Percentiles rank a stretch among this genome's conserved stretches.
These are phyloP conservation scores for Sericinus montela DNA, from an alignment of 2,888 invertebrate species.

Conservation along the genomic window DNA sequence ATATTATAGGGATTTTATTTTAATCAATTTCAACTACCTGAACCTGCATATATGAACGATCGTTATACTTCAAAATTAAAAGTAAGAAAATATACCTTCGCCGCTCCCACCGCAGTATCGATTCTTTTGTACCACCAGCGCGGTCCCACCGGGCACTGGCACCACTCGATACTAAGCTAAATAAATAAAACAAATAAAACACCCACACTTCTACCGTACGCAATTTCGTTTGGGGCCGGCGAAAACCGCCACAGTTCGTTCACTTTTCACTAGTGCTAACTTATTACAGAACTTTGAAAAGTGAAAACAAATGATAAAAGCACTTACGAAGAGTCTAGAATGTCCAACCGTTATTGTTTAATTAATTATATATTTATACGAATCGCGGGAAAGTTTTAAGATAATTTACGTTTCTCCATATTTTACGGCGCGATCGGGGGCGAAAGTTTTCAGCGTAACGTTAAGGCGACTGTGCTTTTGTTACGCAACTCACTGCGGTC, in stretches of 20 bases:
- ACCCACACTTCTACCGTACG: conserved; percentile 51
- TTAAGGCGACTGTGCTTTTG: conserved; percentile 71
- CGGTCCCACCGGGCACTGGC: conserved; percentile 47
- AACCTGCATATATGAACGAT: too few relatives aligned
- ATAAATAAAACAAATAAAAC: conserved; percentile 66
- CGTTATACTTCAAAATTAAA: conserved; percentile 14
- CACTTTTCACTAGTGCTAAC: conserved; percentile 57
- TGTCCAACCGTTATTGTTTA: conserved; percentile 23
- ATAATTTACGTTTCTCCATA: conserved; percentile 60
- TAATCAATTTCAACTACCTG: too few relatives aligned
- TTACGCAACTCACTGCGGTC: conserved; percentile 76
- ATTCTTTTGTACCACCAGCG: conserved; percentile 68
- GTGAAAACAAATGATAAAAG: conserved; percentile 43
- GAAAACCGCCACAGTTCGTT: conserved; percentile 46
- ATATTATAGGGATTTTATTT: too few relatives aligned
- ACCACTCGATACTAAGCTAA: conserved; percentile 60
- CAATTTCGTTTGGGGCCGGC: conserved; percentile 51
- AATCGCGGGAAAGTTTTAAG: conserved; percentile 69
- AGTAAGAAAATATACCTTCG: conserved; percentile 58
- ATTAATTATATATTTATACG: conserved; percentile 38
- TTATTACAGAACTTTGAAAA: conserved; percentile 47
- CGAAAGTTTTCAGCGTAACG: conserved; percentile 70
- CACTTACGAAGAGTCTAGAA: conserved; percentile 23
- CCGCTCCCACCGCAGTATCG: conserved; percentile 74
- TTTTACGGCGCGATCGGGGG: conserved; percentile 55